Evolutionary conservation across 2,797 vertebrate species (phyloP).

Genomic region (Dallia pectoralis): DNA sequence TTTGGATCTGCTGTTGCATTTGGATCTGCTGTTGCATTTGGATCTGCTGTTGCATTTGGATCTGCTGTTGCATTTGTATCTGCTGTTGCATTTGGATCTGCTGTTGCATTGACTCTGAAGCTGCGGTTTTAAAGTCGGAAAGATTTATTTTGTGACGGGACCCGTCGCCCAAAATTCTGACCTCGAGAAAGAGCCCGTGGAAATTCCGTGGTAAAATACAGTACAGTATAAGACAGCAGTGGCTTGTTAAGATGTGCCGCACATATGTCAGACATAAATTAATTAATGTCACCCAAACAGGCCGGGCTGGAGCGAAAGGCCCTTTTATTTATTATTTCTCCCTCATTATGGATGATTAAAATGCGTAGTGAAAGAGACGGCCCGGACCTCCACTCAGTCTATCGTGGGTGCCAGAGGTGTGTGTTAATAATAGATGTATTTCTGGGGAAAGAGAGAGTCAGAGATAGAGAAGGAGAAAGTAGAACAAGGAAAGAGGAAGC

Average conservation of each 20-base stretch:
- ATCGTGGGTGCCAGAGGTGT: conserved; percentile 60
- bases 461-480: conserved; percentile 20
- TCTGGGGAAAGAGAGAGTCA: conserved; percentile 41
- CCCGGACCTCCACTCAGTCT: conserved; percentile 55
- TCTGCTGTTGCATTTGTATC: too few species aligned
- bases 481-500: conserved; percentile 25
- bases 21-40: too few species aligned
- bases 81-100: conserved; percentile 32
- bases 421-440: conserved; percentile 74
- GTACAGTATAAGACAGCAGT: conserved; percentile 13
- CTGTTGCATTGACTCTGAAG: conserved; percentile 30
- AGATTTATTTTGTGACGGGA: conserved; percentile 45
- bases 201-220: conserved; percentile 22
- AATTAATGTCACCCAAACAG: conserved; percentile 52
- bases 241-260: conserved; percentile 38
- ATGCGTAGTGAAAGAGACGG: conserved; percentile 60
- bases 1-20: too few species aligned
- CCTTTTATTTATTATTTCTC: conserved; percentile 48
- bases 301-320: conserved; percentile 24
- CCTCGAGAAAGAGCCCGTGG: conserved; percentile 18
- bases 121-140: conserved; percentile 31
- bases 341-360: conserved; percentile 68
- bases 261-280: conserved; percentile 44
- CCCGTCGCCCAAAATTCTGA: conserved; percentile 24
- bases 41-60: too few species aligned